Base-by-base conservation (phyloP, 2,888 invertebrate genomes). In the Rosalia funebris region DNA sequence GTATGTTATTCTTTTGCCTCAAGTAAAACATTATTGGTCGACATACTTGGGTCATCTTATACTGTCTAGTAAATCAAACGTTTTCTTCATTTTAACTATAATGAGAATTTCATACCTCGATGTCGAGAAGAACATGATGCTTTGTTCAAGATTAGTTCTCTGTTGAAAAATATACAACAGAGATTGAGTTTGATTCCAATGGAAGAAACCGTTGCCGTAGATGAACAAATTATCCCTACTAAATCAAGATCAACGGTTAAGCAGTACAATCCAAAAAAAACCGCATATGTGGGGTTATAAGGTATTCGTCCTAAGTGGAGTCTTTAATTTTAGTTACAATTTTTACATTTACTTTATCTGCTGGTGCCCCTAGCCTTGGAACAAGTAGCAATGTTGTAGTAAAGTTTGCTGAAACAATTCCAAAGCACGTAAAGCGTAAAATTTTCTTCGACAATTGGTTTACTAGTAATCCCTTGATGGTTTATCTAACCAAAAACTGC, bases 171-270 rank as follows among this genome's bases (percentile, higher is more conserved):
- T 16, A 34, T 60, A 14, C 20, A 45, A 34, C 16, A 44, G 16
- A 36, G 39, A 19, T 20, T 60, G 37, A 15, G 39, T 31, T 31
- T 50, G 16, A 45, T 60, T 31, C 56, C 60, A 44, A 52, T 48
- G 15, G 60, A 55, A 50, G 55, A 60, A 32, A 44, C 25, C 48
- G 31, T 55, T 16, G 50, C 60, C 12, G 42, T 60, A 7, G 60
- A 60, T 44, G 56, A 54, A 25, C 47, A 60, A 48, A 59, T 58
- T n/a, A 53, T 58, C 19, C 36, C 32, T 16, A 57, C 57, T 16
- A 52, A 37, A 37, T 39, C 39, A 11, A 36, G 59, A 32, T 53
- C 53, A 34, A 19, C 39, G 25, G 16, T 48, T n/a, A 44, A 44
- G 20, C 44, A 44, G 9, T 44, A 44, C 19, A 44, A 44, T 25